These are phyloP conservation scores for Apostichopus leukothele DNA, from an alignment of 53 echinoderm and acorn worm species.

Conservation along the genomic window DNA sequence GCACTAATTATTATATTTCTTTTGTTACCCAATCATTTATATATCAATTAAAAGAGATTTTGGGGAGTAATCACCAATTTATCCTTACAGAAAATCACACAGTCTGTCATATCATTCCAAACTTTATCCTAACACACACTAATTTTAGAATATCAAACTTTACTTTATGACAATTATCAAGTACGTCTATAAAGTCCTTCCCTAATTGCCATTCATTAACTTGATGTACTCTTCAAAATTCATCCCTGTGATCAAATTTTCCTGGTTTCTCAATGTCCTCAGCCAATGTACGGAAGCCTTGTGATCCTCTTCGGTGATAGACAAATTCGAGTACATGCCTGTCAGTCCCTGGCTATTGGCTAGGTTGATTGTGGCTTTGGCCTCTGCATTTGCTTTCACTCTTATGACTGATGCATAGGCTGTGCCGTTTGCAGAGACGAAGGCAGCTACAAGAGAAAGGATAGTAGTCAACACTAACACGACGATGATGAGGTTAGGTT, in stretches of 20 bases:
- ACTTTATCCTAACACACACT: too few relatives aligned
- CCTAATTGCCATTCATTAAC: not conserved
- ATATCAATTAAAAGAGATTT: too few relatives aligned
- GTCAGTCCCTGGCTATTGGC: slow-evolving; percentile 61
- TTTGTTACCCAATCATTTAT: too few relatives aligned
- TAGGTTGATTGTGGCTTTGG: slow-evolving; percentile 52
- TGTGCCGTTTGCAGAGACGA: slow-evolving; percentile 59
- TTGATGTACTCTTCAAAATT: slow-evolving; percentile 59
- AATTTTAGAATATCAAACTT: too few relatives aligned
- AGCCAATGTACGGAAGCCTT: slow-evolving; percentile 74
- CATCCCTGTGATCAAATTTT: slow-evolving; percentile 54
- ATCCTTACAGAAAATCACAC: too few relatives aligned
- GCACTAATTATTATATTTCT: too few relatives aligned
- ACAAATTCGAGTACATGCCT: slow-evolving; percentile 49
- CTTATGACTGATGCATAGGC: slow-evolving; percentile 49
- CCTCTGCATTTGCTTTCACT: slow-evolving; percentile 51
- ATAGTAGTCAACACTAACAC: not conserved
- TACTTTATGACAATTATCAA: too few relatives aligned
- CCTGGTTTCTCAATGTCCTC: slow-evolving; percentile 54
- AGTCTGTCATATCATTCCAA: too few relatives aligned
- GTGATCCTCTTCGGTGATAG: slow-evolving; percentile 54
- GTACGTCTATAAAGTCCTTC: not conserved
- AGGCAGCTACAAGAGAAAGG: slow-evolving; percentile 39
- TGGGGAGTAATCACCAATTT: too few relatives aligned
- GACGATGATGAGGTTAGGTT: too few relatives aligned